Evolutionary conservation across 1,140 invertebrate genomes (phyloP), one percentile per base, ranked within the genome.

Genomic region (Andrena cerasifolii): DNA sequence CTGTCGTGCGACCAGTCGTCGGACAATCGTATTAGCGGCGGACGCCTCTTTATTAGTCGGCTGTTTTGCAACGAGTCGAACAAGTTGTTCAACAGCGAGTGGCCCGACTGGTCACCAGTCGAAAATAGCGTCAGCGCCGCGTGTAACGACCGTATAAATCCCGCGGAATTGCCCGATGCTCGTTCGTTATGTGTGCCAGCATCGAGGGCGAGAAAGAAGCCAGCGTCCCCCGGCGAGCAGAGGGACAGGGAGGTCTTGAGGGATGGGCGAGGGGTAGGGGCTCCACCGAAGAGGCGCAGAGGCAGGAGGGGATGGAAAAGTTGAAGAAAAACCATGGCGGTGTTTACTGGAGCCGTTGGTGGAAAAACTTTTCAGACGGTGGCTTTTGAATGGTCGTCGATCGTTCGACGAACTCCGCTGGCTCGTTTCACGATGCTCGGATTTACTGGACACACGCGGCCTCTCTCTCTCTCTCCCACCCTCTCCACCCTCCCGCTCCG

Each of bases 351-450:
- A 77, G 66, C 82, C 73, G 77, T 26, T 65, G 71, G 83, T 75
- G 78, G 83, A 81, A 84, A 84, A 85, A 84, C 83, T 85, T 85
- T 85, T 84, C 82, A 85, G 83, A 85, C 83, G 74, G 83, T 80
- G 83, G 80, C 83, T 81, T 82, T 84, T 84, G 82, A 84, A 84
- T 80, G 83, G 78, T 84, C 83, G 83, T 84, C 83, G 83, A 84
- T 84, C 82, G 82, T 84, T 84, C 82, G 83, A 59, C 83, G 78
- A 80, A 84, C 78, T 72, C 54, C 65, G 71, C 61, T 62, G 65
- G 66, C 66, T 61, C 71, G 81, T 83, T 84, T 84, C 81, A 83
- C 82, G 78, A 79, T 54, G 76, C 82, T 65, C 66, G 82, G 82
- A 84, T 84, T 84, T 84, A 80, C 78, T 51, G 82, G 45, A 59